Percentiles rank a stretch among this genome's conserved stretches.
phyloP scores from a whole-genome alignment of 1,140 invertebrate species.

The Euwallacea fornicatus region DNA sequence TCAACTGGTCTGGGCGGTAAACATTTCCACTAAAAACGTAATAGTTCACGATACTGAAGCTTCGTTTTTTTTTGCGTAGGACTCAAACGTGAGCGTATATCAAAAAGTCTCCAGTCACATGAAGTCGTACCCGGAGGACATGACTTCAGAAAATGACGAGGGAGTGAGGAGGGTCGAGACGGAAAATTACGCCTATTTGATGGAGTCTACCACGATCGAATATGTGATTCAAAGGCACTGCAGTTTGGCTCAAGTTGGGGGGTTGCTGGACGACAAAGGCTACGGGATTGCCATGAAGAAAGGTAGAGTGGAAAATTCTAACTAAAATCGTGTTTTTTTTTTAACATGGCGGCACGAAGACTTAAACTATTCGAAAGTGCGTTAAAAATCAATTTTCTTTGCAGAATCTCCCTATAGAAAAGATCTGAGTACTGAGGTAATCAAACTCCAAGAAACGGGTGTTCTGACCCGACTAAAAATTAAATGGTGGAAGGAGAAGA shows the following conservation, averaged over 20 bases:
- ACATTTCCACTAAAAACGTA: neutral
- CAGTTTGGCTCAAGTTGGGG: slow-evolving; percentile 67
- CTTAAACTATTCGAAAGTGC: neutral
- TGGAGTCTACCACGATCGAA: slow-evolving; percentile 75
- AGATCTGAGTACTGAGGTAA: slow-evolving; percentile 71
- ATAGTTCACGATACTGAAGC: neutral
- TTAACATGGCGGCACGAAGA: neutral
- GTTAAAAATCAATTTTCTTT: slow-evolving; percentile 39
- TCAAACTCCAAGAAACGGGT: slow-evolving; percentile 81
- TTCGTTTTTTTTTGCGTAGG: slow-evolving; percentile 28
- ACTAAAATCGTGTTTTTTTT: neutral
- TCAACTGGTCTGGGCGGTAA: neutral
- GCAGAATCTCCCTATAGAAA: slow-evolving; percentile 76
- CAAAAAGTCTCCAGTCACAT: slow-evolving; percentile 76
- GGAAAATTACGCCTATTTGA: slow-evolving; percentile 71
- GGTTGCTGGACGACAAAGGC: slow-evolving; percentile 75
- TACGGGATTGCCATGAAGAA: slow-evolving; percentile 83
- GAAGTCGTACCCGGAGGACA: slow-evolving; percentile 63
- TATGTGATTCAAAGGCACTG: slow-evolving; percentile 71
- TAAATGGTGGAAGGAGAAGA: slow-evolving; percentile 86
- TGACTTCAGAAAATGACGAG: slow-evolving; percentile 67
- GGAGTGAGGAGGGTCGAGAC: slow-evolving; percentile 70
- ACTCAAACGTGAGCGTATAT: slow-evolving; percentile 68
- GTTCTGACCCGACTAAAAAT: slow-evolving; percentile 73
- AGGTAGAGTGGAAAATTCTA: slow-evolving; percentile 55